Evolutionary conservation across 1,140 invertebrate species (phyloP), one percentile per base, ranked within the genome.

Genomic region (Panagrolaimus sp.): DNA sequence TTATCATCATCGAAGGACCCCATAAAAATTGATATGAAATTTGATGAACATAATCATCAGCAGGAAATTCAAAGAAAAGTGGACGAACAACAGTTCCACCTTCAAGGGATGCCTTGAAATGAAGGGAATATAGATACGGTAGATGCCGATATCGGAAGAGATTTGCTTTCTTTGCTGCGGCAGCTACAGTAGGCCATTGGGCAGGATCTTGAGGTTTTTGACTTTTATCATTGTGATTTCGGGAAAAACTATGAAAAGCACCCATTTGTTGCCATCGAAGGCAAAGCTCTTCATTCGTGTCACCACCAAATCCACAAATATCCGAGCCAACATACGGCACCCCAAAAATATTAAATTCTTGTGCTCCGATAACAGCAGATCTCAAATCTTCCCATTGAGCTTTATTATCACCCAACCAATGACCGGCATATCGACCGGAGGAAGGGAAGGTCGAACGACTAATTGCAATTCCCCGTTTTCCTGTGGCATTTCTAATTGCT

Each of bases 381-480:
- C 76, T 74, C 65, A 88, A 71, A 72, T 87, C 83, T 9, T 78
- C 71, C 87, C 86, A 88, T 10, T 76, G 73, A 7, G 84, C 84
- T 1, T 67, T 78, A 74, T 88, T 87, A 84, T 93, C 91, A 0
- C 93, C 93, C 71, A 90, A 90, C 94, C 94, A 96, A 84, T 94
- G 91, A 12, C 91, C 91, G n/a, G 89, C 88, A 84, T 88, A 92
- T 68, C 87, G 85, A 17, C 93, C 93, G 71, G 88, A 87, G 7
- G 91, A 90, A 46, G 87, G 71, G 79, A 85, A 88, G 1, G 86
- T 88, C 15, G 87, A 87, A 43, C 58, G 46, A 52, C 55, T 73
- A 32, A 83, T 79, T 10, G 81, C 68, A 15, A 65, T 70, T 17
- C 78, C 78, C 62, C 78, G 63, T 69, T 83, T 81, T 45, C 76